Conservation (phyloP, 2,888 invertebrate species). For the Drosophila histrio region DNA sequence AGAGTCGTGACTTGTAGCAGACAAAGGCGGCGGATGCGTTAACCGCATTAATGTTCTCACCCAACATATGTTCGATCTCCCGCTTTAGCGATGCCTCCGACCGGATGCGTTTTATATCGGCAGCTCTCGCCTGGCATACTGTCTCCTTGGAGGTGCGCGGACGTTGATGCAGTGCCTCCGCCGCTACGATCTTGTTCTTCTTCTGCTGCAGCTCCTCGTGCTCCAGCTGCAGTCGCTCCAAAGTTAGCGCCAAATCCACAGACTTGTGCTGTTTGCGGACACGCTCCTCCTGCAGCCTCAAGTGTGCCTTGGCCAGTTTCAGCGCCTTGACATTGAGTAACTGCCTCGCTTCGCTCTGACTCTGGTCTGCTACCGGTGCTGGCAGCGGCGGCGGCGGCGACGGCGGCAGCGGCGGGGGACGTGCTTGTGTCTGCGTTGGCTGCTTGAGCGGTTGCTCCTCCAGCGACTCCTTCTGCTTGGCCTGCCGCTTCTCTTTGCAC, state of each 20-base stretch:
- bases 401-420: background rate
- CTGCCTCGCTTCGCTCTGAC: background rate
- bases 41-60: background rate
- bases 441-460: conserved; percentile 4
- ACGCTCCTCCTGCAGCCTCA: background rate
- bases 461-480: background rate
- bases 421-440: background rate
- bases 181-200: background rate
- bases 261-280: conserved; percentile 1
- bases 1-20: conserved; percentile 50
- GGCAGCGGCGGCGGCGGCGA: background rate
- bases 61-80: background rate
- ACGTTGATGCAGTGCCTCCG: background rate
- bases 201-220: conserved; percentile 18
- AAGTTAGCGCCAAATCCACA: background rate
- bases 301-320: background rate
- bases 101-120: background rate
- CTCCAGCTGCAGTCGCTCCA: conserved; percentile 26
- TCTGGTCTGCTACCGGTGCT: too few species aligned
- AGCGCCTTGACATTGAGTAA: background rate
- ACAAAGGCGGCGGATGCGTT: conserved; percentile 6
- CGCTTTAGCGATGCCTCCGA: too few species aligned
- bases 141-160: conserved; percentile 14
- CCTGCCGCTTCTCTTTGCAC: conserved; percentile 9
- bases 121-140: background rate